Conservation (phyloP, 1,140 invertebrate species). For the Zaprionus tsacasi region DNA sequence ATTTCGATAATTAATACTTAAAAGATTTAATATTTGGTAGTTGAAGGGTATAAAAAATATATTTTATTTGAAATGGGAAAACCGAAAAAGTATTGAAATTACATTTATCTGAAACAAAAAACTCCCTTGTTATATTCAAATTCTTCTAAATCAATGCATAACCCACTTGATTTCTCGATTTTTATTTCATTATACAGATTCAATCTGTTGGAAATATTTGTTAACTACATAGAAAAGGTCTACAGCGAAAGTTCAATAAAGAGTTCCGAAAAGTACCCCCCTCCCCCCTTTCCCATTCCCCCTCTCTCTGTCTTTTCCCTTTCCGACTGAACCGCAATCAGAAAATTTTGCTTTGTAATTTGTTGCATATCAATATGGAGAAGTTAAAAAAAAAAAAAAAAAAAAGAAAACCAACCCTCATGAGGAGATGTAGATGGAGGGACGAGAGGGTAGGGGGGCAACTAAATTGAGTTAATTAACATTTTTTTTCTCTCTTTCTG, state of each 20-base stretch:
- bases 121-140: background rate
- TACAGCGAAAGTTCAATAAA: background rate
- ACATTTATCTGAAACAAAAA: background rate
- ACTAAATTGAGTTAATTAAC: conserved; percentile 11
- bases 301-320: background rate
- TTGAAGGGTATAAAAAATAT: too few relatives aligned
- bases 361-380: conserved; percentile 8
- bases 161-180: background rate
- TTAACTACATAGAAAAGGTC: conserved; percentile 1
- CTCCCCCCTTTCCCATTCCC: background rate
- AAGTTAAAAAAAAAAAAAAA: background rate
- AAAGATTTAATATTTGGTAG: too few relatives aligned
- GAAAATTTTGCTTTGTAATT: conserved; percentile 4
- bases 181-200: background rate
- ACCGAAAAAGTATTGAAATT: background rate
- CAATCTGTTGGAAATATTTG: conserved; percentile 6
- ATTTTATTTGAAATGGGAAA: too few relatives aligned
- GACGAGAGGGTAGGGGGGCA: background rate
- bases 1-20: too few relatives aligned
- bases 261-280: background rate
- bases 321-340: background rate
- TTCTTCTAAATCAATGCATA: background rate
- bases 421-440: background rate
- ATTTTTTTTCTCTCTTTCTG: background rate
- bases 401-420: background rate